Conservation (phyloP, 2,797 vertebrate species). For the Poecilia wingei region DNA sequence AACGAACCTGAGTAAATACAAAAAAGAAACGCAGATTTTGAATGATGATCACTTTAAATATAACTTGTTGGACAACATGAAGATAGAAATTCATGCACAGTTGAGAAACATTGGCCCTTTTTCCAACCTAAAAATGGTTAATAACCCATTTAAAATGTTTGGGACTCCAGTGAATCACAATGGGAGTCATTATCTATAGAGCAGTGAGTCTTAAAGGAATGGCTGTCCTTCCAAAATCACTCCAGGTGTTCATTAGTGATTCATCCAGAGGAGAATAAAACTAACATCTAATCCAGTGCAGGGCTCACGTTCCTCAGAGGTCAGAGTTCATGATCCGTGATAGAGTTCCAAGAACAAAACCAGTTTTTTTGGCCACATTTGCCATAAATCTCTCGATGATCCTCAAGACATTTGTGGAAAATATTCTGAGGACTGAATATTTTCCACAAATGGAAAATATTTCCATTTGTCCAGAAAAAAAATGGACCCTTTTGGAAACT, state of each 20-base stretch:
- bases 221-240: background rate
- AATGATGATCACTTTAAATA: background rate
- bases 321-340: background rate
- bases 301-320: background rate
- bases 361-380: background rate
- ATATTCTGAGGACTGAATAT: background rate
- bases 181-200: background rate
- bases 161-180: background rate
- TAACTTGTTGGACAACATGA: background rate
- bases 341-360: background rate
- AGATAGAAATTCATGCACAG: background rate
- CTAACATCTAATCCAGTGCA: background rate
- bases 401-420: background rate
- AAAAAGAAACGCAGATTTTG: background rate
- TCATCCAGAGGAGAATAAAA: background rate
- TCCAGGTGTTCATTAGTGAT: background rate
- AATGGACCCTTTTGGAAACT: background rate
- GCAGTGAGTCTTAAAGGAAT: background rate
- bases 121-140: background rate
- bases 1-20: background rate
- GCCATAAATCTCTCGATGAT: background rate
- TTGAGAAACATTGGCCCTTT: background rate
- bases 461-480: too few relatives aligned
- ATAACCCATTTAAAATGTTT: background rate
- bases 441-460: too few relatives aligned